Percentiles rank a stretch among this genome's conserved stretches.
Evolutionary conservation across 2,113 vertebrate genomes (phyloP).

Genomic region (Petroica traversi): DNA sequence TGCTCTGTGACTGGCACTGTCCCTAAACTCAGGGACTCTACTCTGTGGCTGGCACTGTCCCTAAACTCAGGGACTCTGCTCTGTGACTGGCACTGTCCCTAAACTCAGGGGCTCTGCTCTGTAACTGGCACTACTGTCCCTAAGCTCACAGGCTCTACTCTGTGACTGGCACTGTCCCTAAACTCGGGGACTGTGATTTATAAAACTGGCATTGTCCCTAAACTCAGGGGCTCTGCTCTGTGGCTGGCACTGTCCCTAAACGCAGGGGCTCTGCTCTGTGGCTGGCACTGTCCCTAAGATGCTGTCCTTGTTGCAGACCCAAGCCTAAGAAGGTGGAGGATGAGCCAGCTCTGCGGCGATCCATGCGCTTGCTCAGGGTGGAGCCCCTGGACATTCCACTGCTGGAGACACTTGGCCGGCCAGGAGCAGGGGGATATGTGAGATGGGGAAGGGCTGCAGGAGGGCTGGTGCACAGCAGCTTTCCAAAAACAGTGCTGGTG

Average conservation of each 20-base stretch:
- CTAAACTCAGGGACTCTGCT: accelerated
- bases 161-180: accelerated
- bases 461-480: background rate
- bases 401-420: background rate
- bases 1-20: background rate
- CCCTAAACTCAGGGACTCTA: accelerated
- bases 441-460: background rate
- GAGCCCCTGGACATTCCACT: background rate
- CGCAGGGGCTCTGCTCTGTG: accelerated
- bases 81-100: too few relatives aligned
- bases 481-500: accelerated
- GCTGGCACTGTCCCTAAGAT: too few relatives aligned
- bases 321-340: conserved; percentile 62
- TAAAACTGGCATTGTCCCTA: accelerated
- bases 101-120: background rate
- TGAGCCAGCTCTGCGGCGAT: conserved; percentile 51
- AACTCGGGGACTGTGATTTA: too few relatives aligned
- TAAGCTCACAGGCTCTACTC: accelerated
- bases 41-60: background rate
- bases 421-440: conserved; percentile 35
- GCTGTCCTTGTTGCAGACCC: background rate
- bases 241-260: accelerated
- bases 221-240: background rate
- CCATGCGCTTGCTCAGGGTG: conserved; percentile 69
- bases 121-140: background rate